Evolutionary conservation across 2,113 vertebrate species (phyloP).

Genomic region (Odocoileus hemionus): DNA sequence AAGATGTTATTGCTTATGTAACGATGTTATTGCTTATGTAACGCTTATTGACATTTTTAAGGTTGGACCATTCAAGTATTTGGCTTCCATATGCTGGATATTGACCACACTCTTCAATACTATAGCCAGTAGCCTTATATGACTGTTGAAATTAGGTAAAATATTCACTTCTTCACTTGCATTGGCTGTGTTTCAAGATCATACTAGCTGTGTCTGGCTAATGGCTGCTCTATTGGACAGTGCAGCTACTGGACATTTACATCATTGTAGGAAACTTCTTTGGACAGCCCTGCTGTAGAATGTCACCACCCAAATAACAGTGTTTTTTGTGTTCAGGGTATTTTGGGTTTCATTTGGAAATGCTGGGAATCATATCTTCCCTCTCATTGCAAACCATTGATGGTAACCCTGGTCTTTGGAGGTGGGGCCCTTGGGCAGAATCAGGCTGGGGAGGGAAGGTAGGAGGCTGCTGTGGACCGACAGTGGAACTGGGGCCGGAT

Average conservation of each 20-base stretch:
- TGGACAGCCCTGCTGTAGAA: neutral
- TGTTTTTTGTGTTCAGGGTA: neutral
- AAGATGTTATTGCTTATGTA: neutral
- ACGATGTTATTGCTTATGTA: neutral
- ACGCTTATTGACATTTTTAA: neutral
- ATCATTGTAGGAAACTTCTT: neutral
- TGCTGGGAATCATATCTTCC: neutral
- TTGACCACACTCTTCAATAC: neutral
- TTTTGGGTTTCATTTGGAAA: neutral
- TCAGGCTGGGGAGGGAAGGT: neutral
- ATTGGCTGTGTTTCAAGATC: neutral
- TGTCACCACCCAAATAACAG: neutral
- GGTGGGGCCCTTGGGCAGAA: neutral
- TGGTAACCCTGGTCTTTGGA: neutral
- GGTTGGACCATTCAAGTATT: neutral
- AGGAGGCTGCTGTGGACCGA: neutral
- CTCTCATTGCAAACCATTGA: neutral
- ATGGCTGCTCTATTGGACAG: neutral
- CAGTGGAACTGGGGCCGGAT: neutral
- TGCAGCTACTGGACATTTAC: neutral
- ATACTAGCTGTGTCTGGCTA: neutral
- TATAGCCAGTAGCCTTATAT: neutral
- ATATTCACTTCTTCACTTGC: neutral
- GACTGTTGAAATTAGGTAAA: neutral
- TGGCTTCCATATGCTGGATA: neutral